These are phyloP conservation scores for Hassar affinis DNA, from an alignment of 2,113 vertebrate species.

Conservation along the genomic window DNA sequence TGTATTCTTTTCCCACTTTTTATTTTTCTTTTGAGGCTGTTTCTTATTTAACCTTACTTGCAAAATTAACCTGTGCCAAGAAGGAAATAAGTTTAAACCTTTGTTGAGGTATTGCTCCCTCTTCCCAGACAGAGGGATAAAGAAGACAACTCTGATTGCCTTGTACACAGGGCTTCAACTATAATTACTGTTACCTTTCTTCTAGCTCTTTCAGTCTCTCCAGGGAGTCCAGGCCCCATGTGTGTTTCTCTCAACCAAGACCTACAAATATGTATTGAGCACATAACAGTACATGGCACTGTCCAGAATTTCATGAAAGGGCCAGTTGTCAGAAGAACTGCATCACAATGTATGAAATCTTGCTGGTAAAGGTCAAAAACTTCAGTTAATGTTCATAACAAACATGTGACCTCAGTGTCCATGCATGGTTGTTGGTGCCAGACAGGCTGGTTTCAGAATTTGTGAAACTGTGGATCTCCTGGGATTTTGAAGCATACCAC, in stretches of 20 bases:
- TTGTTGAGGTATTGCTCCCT: slow-evolving; percentile 1
- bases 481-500: too few relatives aligned
- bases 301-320: neutral
- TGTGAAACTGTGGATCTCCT: neutral
- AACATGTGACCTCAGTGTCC: too few relatives aligned
- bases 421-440: too few relatives aligned
- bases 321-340: neutral
- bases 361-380: too few relatives aligned
- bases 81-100: neutral
- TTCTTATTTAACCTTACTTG: neutral
- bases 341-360: too few relatives aligned
- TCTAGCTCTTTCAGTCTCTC: neutral
- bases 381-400: neutral
- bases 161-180: slow-evolving; percentile 17
- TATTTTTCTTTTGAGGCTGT: slow-evolving; percentile 12
- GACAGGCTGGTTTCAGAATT: neutral
- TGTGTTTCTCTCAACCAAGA: neutral
- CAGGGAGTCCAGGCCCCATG: neutral
- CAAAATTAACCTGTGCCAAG: neutral
- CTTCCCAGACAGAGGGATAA: neutral
- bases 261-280: neutral
- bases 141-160: slow-evolving; percentile 11
- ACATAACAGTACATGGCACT: neutral
- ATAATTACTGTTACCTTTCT: slow-evolving; percentile 16
- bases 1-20: neutral